Evolutionary conservation across 2,888 invertebrate species (phyloP).

Genomic region (Parochlus steinenii): DNA sequence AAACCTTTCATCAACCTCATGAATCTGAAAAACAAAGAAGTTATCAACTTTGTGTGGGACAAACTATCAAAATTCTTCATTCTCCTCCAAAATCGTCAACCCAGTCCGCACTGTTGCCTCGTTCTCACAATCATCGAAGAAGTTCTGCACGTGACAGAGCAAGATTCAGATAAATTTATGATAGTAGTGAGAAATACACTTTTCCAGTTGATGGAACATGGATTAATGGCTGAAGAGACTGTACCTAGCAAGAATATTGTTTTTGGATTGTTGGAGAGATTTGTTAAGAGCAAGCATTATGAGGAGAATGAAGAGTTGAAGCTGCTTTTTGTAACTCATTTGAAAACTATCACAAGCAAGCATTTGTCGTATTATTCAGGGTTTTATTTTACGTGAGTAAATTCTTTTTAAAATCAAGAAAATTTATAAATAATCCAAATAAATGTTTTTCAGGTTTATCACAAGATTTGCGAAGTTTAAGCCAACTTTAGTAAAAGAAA

Average conservation of each 20-base stretch:
- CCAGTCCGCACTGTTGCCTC: slow-evolving; percentile 23
- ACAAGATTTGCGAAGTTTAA: slow-evolving; percentile 22
- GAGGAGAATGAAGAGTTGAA: slow-evolving; percentile 17
- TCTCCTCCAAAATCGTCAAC: slow-evolving; percentile 24
- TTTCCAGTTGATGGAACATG: slow-evolving; percentile 24
- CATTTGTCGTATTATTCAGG: slow-evolving; percentile 26
- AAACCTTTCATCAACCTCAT: slow-evolving; percentile 24
- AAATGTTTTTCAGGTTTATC: slow-evolving; percentile 26
- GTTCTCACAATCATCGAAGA: slow-evolving; percentile 25
- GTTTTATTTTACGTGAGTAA: slow-evolving; percentile 12
- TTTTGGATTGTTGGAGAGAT: slow-evolving; percentile 20
- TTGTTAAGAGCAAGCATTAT: slow-evolving; percentile 18
- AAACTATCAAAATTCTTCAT: slow-evolving; percentile 24
- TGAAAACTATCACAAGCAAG: slow-evolving; percentile 24
- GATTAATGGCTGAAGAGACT: slow-evolving; percentile 28
- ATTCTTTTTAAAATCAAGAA: background rate
- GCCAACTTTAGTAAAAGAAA: slow-evolving; percentile 19
- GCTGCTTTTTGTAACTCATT: slow-evolving; percentile 19
- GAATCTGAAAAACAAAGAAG: slow-evolving; percentile 20
- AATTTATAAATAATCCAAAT: slow-evolving; percentile 12
- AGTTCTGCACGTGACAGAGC: slow-evolving; percentile 17
- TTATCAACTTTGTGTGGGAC: slow-evolving; percentile 23
- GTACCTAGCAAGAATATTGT: slow-evolving; percentile 23
- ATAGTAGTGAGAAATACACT: slow-evolving; percentile 22
- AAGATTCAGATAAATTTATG: slow-evolving; percentile 17